Conservation (phyloP, 2,888 invertebrate genomes). For the Calameuta pallipes region DNA sequence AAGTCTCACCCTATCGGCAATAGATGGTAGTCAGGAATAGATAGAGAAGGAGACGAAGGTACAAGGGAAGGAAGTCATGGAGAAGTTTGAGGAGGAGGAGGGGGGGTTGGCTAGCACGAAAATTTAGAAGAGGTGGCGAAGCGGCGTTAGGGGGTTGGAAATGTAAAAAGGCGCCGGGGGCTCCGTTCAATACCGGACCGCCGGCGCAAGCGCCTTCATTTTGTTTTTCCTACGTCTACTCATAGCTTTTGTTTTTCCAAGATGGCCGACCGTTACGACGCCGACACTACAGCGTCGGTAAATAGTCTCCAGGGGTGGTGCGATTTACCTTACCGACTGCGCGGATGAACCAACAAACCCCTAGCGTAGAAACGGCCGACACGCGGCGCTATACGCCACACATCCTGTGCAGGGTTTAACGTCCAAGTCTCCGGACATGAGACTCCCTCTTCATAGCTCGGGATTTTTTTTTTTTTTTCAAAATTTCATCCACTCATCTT, state of each 20-base stretch:
- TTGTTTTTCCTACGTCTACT: conserved; percentile 63
- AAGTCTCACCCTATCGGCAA: conserved; percentile 30
- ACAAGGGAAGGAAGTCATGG: conserved; percentile 30
- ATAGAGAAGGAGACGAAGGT: conserved; percentile 28
- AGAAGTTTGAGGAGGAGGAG: conserved; percentile 37
- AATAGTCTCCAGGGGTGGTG: conserved; percentile 37
- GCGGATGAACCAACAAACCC: background rate
- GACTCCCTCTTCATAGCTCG: too few species aligned
- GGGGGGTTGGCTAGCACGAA: conserved; percentile 26
- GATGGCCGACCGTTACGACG: conserved; percentile 49
- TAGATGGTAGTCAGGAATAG: conserved; percentile 30
- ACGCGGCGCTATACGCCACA: conserved; percentile 29
- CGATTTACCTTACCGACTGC: conserved; percentile 33
- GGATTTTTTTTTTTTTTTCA: too few species aligned
- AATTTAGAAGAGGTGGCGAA: background rate
- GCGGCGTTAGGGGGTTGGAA: conserved; percentile 48
- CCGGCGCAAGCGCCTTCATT: conserved; percentile 67
- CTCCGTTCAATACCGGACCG: conserved; percentile 63
- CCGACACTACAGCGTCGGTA: conserved; percentile 53
- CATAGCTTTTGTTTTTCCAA: conserved; percentile 61
- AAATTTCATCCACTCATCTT: too few species aligned
- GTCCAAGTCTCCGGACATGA: too few species aligned
- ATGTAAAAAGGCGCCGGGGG: conserved; percentile 62
- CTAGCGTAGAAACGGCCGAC: conserved; percentile 17
- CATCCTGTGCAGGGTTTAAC: background rate